Evolutionary conservation across 2,888 invertebrate genomes (phyloP).

Genomic region (Cerastis rubricosa): DNA sequence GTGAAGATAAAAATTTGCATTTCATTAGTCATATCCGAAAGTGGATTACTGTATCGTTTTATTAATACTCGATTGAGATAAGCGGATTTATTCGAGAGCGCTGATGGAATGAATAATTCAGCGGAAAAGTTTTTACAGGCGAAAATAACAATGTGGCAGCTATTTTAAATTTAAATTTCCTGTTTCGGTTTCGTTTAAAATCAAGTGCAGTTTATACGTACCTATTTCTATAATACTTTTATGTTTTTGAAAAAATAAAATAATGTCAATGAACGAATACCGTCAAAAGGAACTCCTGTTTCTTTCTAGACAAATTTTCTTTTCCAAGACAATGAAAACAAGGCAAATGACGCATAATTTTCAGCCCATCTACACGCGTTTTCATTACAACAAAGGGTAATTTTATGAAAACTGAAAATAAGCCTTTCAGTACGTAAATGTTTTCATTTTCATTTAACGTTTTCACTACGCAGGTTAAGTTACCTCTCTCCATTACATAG

Average conservation of each 20-base stretch:
- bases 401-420: constrained; percentile 6
- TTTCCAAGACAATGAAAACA: not conserved
- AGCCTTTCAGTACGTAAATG: not conserved
- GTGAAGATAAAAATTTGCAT: constrained; percentile 34
- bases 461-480: not conserved
- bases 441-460: constrained; percentile 18
- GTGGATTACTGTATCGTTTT: constrained; percentile 43
- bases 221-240: too few species aligned
- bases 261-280: too few species aligned
- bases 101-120: constrained; percentile 18
- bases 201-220: not conserved
- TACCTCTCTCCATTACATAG: not conserved
- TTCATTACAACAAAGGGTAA: not conserved
- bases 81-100: constrained; percentile 32
- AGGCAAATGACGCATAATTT: not conserved
- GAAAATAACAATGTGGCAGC: not conserved
- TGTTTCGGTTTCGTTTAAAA: not conserved
- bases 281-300: not conserved
- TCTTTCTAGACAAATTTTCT: not conserved
- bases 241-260: too few species aligned
- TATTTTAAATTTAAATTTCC: not conserved
- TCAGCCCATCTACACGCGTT: not conserved
- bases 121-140: not conserved
- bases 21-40: constrained; percentile 35
- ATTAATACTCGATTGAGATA: constrained; percentile 49